These are phyloP conservation scores for Sesia apiformis DNA, from an alignment of 2,888 invertebrate species.

Conservation along the genomic window DNA sequence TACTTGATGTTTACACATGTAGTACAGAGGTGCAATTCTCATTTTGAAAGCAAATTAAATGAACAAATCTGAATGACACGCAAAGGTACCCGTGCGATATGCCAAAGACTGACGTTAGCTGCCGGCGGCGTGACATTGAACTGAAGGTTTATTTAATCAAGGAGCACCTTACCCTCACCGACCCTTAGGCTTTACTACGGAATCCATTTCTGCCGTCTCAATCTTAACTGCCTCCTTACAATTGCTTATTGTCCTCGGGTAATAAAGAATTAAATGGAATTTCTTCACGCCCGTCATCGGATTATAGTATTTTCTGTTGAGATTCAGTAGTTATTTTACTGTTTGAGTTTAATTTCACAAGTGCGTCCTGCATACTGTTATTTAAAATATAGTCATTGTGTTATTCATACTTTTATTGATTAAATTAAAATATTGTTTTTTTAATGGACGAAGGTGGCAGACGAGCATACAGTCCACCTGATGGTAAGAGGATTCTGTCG, in stretches of 20 bases:
- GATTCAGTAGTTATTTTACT: slow-evolving; percentile 31
- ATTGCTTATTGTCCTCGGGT: slow-evolving; percentile 60
- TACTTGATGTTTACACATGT: no score
- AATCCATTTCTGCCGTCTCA: slow-evolving; percentile 60
- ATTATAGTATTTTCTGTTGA: slow-evolving; percentile 30
- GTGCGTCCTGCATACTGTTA: no score
- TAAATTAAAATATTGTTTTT: slow-evolving; percentile 9
- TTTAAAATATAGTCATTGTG: no score
- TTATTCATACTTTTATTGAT: no score
- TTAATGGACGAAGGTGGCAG: no score
- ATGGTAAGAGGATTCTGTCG: no score
- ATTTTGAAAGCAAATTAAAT: slow-evolving; percentile 22
- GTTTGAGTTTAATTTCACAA: no score
- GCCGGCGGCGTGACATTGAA: slow-evolving; percentile 54
- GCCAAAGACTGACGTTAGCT: slow-evolving; percentile 39
- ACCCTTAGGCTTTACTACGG: slow-evolving; percentile 36
- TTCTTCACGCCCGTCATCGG: slow-evolving; percentile 47
- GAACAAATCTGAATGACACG: slow-evolving; percentile 25
- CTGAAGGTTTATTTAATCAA: slow-evolving; percentile 73
- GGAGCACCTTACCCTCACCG: slow-evolving; percentile 31
- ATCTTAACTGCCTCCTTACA: slow-evolving; percentile 57
- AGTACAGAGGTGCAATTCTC: slow-evolving; percentile 2
- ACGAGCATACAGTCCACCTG: no score
- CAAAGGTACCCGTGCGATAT: slow-evolving; percentile 44
- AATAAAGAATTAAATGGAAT: slow-evolving; percentile 61